phyloP scores from a whole-genome alignment of 2,888 invertebrate genomes.

The Xanthia togata region DNA sequence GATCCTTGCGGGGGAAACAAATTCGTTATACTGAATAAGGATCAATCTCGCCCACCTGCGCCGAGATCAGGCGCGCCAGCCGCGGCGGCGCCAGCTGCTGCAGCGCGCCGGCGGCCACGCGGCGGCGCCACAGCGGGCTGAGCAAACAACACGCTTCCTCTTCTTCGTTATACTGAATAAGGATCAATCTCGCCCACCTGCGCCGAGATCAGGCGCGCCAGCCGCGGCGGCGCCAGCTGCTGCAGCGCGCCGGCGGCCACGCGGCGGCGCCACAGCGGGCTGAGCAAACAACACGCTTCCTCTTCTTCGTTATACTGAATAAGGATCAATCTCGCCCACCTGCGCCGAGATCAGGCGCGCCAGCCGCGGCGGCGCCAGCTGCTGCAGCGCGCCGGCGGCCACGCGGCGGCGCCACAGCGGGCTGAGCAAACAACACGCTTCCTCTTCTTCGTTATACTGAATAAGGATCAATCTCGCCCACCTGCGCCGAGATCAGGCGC shows the following conservation, averaged over 20 bases:
- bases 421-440: slow-evolving; percentile 83
- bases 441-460: slow-evolving; percentile 75
- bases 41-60: no score
- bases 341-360: slow-evolving; percentile 52
- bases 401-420: slow-evolving; percentile 93
- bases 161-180: slow-evolving; percentile 71
- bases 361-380: slow-evolving; percentile 91
- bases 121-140: slow-evolving; percentile 92
- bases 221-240: slow-evolving; percentile 91
- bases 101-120: slow-evolving; percentile 93
- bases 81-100: slow-evolving; percentile 92
- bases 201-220: slow-evolving; percentile 55
- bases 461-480: no score
- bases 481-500: slow-evolving; percentile 41
- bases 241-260: slow-evolving; percentile 93
- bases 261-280: slow-evolving; percentile 92
- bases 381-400: slow-evolving; percentile 92
- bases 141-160: slow-evolving; percentile 84
- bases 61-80: slow-evolving; percentile 55
- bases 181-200: no score
- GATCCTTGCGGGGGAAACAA: no score
- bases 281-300: slow-evolving; percentile 83
- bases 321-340: no score
- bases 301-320: slow-evolving; percentile 73
- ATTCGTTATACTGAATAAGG: no score